These are phyloP conservation scores for Drosophila repletoides DNA, from an alignment of 1,140 invertebrate species.

Conservation along the genomic window DNA sequence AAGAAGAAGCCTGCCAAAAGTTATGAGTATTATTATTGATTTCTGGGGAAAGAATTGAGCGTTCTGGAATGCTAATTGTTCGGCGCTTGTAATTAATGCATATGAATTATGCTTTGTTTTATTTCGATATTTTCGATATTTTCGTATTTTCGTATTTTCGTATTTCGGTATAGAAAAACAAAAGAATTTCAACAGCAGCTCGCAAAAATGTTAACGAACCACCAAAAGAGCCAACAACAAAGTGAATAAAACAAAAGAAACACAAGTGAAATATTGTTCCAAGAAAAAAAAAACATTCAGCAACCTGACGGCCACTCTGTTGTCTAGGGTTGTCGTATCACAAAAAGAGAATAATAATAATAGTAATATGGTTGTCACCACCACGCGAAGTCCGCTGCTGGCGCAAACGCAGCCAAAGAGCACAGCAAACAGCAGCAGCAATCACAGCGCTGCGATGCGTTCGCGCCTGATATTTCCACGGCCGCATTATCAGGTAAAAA, in stretches of 20 bases:
- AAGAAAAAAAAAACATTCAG: neutral
- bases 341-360: slow-evolving; percentile 1
- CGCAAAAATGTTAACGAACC: slow-evolving; percentile 31
- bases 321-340: no score
- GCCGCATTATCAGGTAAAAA: slow-evolving; percentile 76
- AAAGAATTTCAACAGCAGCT: slow-evolving; percentile 20
- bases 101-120: slow-evolving; percentile 19
- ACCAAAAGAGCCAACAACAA: slow-evolving; percentile 2
- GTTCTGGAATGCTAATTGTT: slow-evolving; percentile 29
- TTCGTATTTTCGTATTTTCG: no score
- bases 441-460: slow-evolving; percentile 53
- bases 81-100: slow-evolving; percentile 26
- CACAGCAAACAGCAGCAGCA: slow-evolving; percentile 54
- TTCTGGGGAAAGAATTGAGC: slow-evolving; percentile 17
- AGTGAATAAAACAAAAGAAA: slow-evolving; percentile 12
- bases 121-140: no score
- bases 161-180: slow-evolving; percentile 13
- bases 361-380: slow-evolving; percentile 66
- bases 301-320: no score
- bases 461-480: slow-evolving; percentile 73
- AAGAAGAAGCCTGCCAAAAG: slow-evolving; percentile 5
- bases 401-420: slow-evolving; percentile 56
- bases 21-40: slow-evolving; percentile 16
- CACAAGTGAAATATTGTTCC: neutral
- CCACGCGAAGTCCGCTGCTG: slow-evolving; percentile 64